Base-by-base conservation (phyloP, 2,888 invertebrate species). In the Cosmia pyralina region DNA sequence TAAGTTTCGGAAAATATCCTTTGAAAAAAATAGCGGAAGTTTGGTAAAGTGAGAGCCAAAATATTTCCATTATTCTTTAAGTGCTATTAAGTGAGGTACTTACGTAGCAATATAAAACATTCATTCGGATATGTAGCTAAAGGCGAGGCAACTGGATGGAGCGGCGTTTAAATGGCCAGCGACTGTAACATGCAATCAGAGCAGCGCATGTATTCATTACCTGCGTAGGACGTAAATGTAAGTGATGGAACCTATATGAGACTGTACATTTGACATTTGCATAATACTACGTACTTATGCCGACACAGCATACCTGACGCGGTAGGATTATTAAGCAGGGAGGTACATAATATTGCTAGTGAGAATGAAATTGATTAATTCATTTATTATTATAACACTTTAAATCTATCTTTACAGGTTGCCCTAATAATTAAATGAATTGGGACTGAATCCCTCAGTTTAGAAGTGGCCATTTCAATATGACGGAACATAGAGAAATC, bases 141-240 rank as follows among this genome's bases (percentile, higher is more conserved):
- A 75, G 53, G 57, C 66, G 58, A 52, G 48, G 69, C 55, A 79
- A 79, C 70, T 72, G 75, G 60, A 73, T 72, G 63, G 50, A 75
- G 72, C 67, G 34, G 48, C 55, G 69, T 79, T 75, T 83, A 83
- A 85, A 85, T 83, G 63, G 41, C 19, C 41, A 46, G 71, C 55
- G 62, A 41, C 71, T 69, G 69, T 81, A 78, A 64, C 71, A 66
- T 68, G 85, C 71, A 77, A 77, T 81, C 76, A 76, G 74, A 64
- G 72, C 52, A 57, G 72, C 52, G 52, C 65, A 65, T 72, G 71
- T 79, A 82, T 72, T 69, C 50, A 79, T 71, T 84, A 81, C 75
- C 74, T 77, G 82, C 59, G 74, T 72, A 46, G 67, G 64, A 71
- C 71, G 70, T 77, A 63, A 83, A 71, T 70, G 69, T 74, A 72